A percentile compares a stretch with the other conserved stretches of the same genome.
phyloP scores from a whole-genome alignment of 2,797 vertebrate genomes.

The Rhabdomys pumilio region DNA sequence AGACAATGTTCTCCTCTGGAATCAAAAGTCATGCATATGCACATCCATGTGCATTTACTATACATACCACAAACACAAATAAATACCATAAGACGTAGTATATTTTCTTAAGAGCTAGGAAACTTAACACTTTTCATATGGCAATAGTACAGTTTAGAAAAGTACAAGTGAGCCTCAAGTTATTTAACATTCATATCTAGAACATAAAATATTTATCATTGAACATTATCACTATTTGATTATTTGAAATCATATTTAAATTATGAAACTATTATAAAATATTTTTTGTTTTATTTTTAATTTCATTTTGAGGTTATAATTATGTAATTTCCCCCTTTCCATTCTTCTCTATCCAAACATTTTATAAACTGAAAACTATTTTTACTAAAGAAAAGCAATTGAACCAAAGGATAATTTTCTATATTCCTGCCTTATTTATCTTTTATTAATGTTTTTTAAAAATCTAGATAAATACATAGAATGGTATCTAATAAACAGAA shows the following conservation, averaged over 20 bases:
- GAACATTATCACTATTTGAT: background rate
- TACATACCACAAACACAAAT: background rate
- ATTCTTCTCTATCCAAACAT: background rate
- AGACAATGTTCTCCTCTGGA: background rate
- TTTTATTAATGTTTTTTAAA: constrained; percentile 43
- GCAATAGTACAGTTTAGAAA: constrained; percentile 37
- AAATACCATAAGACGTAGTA: background rate
- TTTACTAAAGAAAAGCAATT: background rate
- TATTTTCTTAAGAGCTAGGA: background rate
- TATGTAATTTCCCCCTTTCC: background rate
- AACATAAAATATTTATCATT: constrained; percentile 62
- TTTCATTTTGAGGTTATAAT: background rate
- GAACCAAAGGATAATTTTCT: background rate
- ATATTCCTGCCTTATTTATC: background rate
- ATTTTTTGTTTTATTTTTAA: background rate
- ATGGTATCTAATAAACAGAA: background rate
- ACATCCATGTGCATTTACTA: background rate
- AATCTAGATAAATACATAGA: background rate
- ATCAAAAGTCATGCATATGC: background rate
- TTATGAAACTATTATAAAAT: constrained; percentile 52
- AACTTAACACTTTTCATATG: background rate
- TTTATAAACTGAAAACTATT: background rate
- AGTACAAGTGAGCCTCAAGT: constrained; percentile 47
- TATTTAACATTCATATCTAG: constrained; percentile 47
- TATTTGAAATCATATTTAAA: constrained; percentile 52